These are phyloP conservation scores for Mastacembelus armatus DNA, from an alignment of 2,797 vertebrate species.

Conservation along the genomic window DNA sequence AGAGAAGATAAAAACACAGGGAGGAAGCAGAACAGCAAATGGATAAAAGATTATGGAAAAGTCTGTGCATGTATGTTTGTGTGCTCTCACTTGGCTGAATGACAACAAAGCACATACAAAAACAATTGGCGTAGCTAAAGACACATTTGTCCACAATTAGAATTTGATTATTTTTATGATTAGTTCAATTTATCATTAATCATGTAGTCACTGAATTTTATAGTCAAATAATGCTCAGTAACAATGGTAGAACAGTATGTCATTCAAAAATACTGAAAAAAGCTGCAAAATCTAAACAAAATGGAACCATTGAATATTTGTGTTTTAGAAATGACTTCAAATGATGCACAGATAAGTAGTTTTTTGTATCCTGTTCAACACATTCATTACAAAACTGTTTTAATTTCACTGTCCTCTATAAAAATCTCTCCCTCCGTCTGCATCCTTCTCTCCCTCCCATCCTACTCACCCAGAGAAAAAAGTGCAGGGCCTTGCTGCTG, in stretches of 20 bases:
- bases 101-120: slow-evolving; percentile 44
- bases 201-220: too few species aligned
- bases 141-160: too few species aligned
- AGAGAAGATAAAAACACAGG: slow-evolving; percentile 18
- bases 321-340: too few species aligned
- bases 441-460: slow-evolving; percentile 7
- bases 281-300: too few species aligned
- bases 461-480: slow-evolving; percentile 86
- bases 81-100: slow-evolving; percentile 30
- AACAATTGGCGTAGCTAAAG: slow-evolving; percentile 36
- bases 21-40: slow-evolving; percentile 25
- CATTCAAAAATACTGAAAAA: too few species aligned
- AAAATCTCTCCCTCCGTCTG: slow-evolving; percentile 14
- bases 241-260: too few species aligned
- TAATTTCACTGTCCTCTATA: background rate
- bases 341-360: background rate
- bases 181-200: too few species aligned
- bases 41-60: slow-evolving; percentile 34
- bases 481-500: slow-evolving; percentile 85
- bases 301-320: too few species aligned
- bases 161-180: background rate
- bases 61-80: slow-evolving; percentile 37
- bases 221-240: too few species aligned
- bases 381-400: slow-evolving; percentile 4
- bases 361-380: background rate